A percentile compares a stretch with the other conserved stretches of the same genome.
Conservation (phyloP, 1,140 invertebrate genomes). For the Aphaenogaster floridana region DNA sequence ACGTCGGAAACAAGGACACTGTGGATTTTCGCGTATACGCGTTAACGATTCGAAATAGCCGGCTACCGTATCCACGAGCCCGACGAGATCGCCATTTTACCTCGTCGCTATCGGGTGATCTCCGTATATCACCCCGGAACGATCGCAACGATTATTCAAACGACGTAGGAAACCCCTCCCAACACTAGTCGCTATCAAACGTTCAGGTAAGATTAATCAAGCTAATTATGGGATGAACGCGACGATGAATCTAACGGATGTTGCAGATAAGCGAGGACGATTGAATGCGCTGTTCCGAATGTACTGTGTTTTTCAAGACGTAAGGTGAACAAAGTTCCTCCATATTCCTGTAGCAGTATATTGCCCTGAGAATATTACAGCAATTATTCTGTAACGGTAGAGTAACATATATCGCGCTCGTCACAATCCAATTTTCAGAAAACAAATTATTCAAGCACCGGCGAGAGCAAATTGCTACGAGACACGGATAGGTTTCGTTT, state of each 20-base stretch:
- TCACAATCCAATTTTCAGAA: constrained; percentile 30
- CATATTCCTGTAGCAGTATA: not conserved
- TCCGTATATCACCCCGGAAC: constrained; percentile 21
- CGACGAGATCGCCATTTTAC: not conserved
- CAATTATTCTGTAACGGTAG: not conserved
- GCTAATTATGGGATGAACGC: not conserved
- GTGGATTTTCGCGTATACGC: constrained; percentile 49
- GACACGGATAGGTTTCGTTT: constrained; percentile 15
- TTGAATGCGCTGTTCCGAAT: not conserved
- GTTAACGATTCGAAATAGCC: constrained; percentile 63
- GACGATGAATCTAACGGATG: not conserved
- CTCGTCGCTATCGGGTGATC: constrained; percentile 2
- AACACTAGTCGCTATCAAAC: not conserved
- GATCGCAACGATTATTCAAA: constrained; percentile 34
- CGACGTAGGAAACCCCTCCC: not conserved
- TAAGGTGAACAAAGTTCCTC: not conserved
- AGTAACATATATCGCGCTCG: not conserved
- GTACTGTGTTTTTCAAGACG: not conserved
- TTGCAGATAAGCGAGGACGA: not conserved
- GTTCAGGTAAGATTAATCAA: not conserved
- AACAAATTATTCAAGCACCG: constrained; percentile 11
- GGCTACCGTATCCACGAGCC: constrained; percentile 3
- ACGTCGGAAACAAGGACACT: constrained; percentile 68
- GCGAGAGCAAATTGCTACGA: not conserved
- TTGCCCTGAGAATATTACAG: not conserved